These are phyloP conservation scores for Chironomus riparius DNA, from an alignment of 2,888 invertebrate genomes.

Conservation along the genomic window DNA sequence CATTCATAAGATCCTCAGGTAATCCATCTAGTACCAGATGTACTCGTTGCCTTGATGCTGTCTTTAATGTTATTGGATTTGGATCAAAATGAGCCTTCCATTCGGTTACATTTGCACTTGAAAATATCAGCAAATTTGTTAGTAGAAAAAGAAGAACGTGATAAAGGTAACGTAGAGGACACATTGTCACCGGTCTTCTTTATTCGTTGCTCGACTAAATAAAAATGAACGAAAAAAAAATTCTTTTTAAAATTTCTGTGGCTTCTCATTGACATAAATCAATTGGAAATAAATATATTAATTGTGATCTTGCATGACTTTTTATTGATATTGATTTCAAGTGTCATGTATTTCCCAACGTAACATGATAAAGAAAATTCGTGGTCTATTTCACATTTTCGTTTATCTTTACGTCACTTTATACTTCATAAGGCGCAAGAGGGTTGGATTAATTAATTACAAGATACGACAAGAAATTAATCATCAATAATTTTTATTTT, in stretches of 20 bases:
- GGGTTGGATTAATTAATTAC: too few relatives aligned
- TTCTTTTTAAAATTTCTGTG: not conserved
- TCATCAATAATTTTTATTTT: too few relatives aligned
- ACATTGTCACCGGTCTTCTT: not conserved
- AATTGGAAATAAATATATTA: not conserved
- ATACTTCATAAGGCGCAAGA: too few relatives aligned
- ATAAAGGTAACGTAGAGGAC: constrained; percentile 18
- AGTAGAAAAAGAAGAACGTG: constrained; percentile 10
- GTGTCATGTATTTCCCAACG: not conserved
- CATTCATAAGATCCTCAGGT: not conserved
- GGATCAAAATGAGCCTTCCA: constrained; percentile 16
- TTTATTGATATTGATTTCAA: not conserved
- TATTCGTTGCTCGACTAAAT: not conserved
- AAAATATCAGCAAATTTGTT: not conserved
- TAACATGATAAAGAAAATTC: too few relatives aligned
- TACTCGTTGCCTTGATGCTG: not conserved
- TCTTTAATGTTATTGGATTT: constrained; percentile 1
- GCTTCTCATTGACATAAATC: not conserved
- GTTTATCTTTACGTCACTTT: too few relatives aligned
- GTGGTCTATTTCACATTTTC: too few relatives aligned
- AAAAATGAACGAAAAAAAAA: not conserved
- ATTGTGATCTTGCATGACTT: constrained; percentile 6
- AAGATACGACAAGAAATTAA: too few relatives aligned
- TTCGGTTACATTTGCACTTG: not conserved
- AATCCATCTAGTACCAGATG: constrained; percentile 1